Base-by-base conservation (phyloP, 2,797 vertebrate species). In the Lacerta viridis region DNA sequence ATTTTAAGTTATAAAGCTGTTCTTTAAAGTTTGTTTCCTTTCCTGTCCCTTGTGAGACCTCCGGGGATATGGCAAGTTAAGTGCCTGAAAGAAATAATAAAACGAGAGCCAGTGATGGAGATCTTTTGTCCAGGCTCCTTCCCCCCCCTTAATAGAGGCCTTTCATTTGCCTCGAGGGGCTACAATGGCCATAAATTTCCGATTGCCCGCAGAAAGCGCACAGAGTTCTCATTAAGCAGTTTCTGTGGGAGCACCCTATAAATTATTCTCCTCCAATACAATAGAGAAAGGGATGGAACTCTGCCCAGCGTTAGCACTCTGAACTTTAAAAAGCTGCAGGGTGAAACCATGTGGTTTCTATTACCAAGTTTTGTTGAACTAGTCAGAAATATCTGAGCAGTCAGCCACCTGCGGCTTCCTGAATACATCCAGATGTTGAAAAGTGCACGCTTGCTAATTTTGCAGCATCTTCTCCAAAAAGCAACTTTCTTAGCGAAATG, bases 311-410 rank as follows among this genome's bases (percentile, higher is more conserved):
- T 61, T 77, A 46, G 39, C 39, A 4, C 82, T 80, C 80, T 80
- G 81, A 74, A 66, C 41, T 80, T 43, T 82, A 59, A 72, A 33
- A 87, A 72, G 50, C 68, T 61, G n/a, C 18, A 50, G 41, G 46
- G 36, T 20, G 33, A 78, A 86, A 39, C 43, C 76, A 76, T 87
- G 84, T 91, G 76, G 87, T 80, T 84, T 84, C 41, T 72, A 84
- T 90, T 84, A 55, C 18, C 18, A 50, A 83, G 9, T 83, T 78
- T 87, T 78, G 74, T 71, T 83, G 74, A 87, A 71, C 33, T 59
- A 50, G n/a, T 33, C n/a, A 39, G 75, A 87, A 89, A 69, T 77
- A 80, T 69, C 74, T 29, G 68, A 80, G 46, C 8, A 76, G 59
- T 80, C 76, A 80, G 33, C 68, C 36, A 84, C 76, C 76, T 87